Evolutionary conservation across 2,113 vertebrate species (phyloP), one percentile per base, ranked within the genome.

Genomic region (Alectura lathami): DNA sequence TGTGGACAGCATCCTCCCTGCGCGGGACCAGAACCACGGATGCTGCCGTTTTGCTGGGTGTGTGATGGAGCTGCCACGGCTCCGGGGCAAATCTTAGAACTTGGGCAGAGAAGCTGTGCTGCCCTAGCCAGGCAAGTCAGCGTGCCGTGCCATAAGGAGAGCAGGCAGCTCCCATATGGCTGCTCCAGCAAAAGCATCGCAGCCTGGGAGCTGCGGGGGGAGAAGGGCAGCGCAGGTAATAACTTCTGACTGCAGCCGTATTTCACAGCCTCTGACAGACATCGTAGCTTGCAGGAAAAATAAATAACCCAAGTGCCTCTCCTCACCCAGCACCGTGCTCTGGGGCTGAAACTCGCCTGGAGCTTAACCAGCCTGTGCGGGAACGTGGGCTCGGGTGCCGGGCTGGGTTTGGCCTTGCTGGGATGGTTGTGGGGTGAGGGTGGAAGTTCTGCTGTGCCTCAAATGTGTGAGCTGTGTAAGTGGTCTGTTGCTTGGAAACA

Each of bases 1-100:
- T 20, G 5, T 0, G 38, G 64, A 21, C 36, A 11, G 15, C 51
- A 60, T 69, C 84, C 45, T 30, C 30, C 42, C 30, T 6, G 3
- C 6, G 0, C 0, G 13, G 34, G 23, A 8, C 8, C 1, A 2
- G 30, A 84, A 18, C 34, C 23, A 9, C 7, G 0, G 21, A 9
- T n/a, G 30, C 30, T 30, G 54, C 32, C 10, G 15, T 36, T 36
- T 29, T 14, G 45, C 67, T 36, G 47, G 60, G 7, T 15, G 24
- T n/a, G 36, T 23, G 50, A 40, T 30, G 20, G 74, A 50, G 42
- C 11, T 60, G 69, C 4, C 15, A 4, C 3, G 5, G 50, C 57
- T 83, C 8, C 3, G 7, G 40, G 9, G 17, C 2, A 67, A 34
- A 73, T 23, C 29, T 42, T 86, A 51, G 56, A 74, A 63, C 27